Evolutionary conservation across 2,888 invertebrate genomes (phyloP), one percentile per base, ranked within the genome.

Genomic region (Heliconius hortense): DNA sequence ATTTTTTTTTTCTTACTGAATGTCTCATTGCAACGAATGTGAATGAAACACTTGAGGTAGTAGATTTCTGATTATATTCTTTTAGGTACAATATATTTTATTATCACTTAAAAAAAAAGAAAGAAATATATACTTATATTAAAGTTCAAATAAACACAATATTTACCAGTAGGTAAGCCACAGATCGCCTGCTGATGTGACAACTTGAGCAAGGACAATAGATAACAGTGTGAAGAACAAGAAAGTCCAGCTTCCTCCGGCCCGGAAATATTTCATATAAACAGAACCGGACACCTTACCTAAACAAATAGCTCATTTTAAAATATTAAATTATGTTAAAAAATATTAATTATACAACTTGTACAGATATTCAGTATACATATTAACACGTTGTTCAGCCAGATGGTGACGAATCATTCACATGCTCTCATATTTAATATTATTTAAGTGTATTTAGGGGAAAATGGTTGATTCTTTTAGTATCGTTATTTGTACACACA

Each of bases 151-250:
- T 43, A 59, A 43, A 28, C 56, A 71, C 18, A 48, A 43, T 35
- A 72, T 90, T 66, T 88, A 97, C 97, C 97, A 97, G 82, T 95
- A 89, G 3, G 96, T 96, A 0, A 97, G 94, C 96, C 97, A 97
- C 84, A 96, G 96, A 87, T 98, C 97, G 69, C 95, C 94, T 72
- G 95, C 94, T 64, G 97, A 96, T 75, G 96, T 96, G 72, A 96
- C 89, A 31, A 95, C 86, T 89, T 97, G 97, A 7, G 96, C 96
- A 11, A 96, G 80, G 28, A 97, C 79, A 73, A 96, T 93, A 60
- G 95, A 87, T 0, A 96, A 39, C 0, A 95, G 43, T 7, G 96
- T 94, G 13, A 95, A 82, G 0, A 94, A 43, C 28, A 97, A 87
- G 69, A 95, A 86, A 11, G 92, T 85, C 82, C 95, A 89, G 35